These are phyloP conservation scores for Acrocephalus kingi DNA, from an alignment of 2,113 vertebrate genomes.

Conservation along the genomic window DNA sequence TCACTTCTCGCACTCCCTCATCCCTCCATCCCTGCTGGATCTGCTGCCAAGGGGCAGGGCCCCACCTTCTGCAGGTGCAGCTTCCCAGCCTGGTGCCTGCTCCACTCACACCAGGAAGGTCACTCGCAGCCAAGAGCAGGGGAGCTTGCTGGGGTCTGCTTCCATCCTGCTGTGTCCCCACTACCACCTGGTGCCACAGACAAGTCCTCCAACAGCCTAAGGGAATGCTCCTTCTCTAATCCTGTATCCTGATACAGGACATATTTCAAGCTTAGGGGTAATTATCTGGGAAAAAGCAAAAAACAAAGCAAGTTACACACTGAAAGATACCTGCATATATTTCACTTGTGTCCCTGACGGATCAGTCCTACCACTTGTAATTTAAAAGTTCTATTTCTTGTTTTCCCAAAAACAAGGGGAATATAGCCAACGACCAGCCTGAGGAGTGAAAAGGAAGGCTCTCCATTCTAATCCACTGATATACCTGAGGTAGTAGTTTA, in stretches of 20 bases:
- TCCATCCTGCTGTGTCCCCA: background rate
- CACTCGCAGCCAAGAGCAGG: background rate
- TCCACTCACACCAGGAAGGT: background rate
- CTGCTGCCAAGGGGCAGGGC: background rate
- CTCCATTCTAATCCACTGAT: background rate
- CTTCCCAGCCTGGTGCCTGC: background rate
- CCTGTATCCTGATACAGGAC: background rate
- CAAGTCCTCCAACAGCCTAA: background rate
- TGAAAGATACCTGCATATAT: background rate
- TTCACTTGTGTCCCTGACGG: background rate
- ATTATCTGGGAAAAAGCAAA: background rate
- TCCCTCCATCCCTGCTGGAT: background rate
- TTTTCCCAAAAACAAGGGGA: background rate
- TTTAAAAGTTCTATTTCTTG: background rate
- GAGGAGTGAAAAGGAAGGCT: background rate
- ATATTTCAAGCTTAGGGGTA: background rate
- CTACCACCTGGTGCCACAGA: background rate
- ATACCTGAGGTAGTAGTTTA: background rate
- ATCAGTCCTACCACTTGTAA: background rate
- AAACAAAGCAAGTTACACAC: background rate
- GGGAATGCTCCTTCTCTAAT: background rate
- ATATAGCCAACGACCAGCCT: background rate
- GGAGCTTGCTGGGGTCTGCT: background rate
- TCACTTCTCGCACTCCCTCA: fast-evolving
- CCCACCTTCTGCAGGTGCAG: no score